These are phyloP conservation scores for Drosophila kepulauana DNA, from an alignment of 1,140 invertebrate genomes.

Conservation along the genomic window DNA sequence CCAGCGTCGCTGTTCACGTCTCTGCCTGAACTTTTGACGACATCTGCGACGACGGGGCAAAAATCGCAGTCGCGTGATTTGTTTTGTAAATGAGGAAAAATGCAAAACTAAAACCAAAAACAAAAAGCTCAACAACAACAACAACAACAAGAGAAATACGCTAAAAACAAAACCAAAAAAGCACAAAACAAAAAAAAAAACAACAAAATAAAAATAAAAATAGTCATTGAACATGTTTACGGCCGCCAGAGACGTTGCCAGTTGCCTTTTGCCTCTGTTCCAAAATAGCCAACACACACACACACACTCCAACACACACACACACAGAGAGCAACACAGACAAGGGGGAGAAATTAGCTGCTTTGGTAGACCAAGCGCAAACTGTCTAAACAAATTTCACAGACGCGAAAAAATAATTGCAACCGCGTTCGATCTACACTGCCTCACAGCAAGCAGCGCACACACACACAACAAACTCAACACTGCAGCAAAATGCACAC, in stretches of 20 bases:
- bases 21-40: constrained; percentile 62
- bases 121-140: constrained; percentile 53
- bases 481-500: too few relatives aligned
- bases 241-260: constrained; percentile 52
- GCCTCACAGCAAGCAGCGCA: constrained; percentile 17
- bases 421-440: constrained; percentile 24
- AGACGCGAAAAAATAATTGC: constrained; percentile 42
- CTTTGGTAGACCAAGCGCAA: constrained; percentile 31
- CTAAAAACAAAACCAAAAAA: constrained; percentile 58
- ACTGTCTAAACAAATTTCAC: constrained; percentile 49
- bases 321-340: constrained; percentile 4
- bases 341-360: constrained; percentile 31
- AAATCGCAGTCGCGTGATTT: constrained; percentile 77
- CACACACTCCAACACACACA: constrained; percentile 10
- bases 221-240: constrained; percentile 81
- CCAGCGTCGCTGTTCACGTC: constrained; percentile 14
- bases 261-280: constrained; percentile 46
- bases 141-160: constrained; percentile 41
- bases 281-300: constrained; percentile 59
- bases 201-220: constrained; percentile 66
- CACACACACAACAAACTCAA: not conserved
- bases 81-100: constrained; percentile 80
- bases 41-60: constrained; percentile 71
- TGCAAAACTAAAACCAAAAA: constrained; percentile 74
- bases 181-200: constrained; percentile 47